Percentiles rank a stretch among this genome's conserved stretches.
Evolutionary conservation across 2,888 invertebrate species (phyloP).

Genomic region (Julus scanicus): DNA sequence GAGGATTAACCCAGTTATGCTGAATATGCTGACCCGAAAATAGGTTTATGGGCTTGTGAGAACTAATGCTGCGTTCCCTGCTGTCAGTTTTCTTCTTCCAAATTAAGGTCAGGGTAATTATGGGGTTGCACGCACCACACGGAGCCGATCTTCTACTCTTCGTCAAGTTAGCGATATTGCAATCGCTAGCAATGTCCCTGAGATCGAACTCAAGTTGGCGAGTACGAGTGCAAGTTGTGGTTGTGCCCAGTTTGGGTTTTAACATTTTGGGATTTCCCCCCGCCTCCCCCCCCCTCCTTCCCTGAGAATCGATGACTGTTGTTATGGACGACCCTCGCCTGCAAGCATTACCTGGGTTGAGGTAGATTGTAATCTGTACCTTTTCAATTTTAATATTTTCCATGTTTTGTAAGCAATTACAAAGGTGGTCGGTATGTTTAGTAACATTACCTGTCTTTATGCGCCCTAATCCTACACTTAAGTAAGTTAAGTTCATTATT

Average conservation of each 20-base stretch:
- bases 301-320: neutral
- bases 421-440: no score
- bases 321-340: neutral
- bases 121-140: neutral
- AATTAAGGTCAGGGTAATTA: slow-evolving; percentile 39
- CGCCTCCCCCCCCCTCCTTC: no score
- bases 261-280: no score
- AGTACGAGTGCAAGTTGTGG: no score
- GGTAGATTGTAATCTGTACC: neutral
- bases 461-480: no score
- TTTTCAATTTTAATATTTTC: no score
- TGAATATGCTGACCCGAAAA: neutral
- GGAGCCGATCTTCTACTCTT: neutral
- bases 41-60: neutral
- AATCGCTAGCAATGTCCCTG: no score
- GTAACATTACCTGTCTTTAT: no score
- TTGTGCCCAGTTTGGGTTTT: neutral
- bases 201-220: no score
- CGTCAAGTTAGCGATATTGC: no score
- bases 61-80: neutral
- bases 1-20: slow-evolving; percentile 26
- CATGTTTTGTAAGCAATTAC: no score
- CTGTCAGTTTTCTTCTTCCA: neutral
- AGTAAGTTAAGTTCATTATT: no score
- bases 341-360: neutral